These are phyloP conservation scores for Nothobranchius furzeri DNA, from an alignment of 2,113 vertebrate species.

Conservation along the genomic window DNA sequence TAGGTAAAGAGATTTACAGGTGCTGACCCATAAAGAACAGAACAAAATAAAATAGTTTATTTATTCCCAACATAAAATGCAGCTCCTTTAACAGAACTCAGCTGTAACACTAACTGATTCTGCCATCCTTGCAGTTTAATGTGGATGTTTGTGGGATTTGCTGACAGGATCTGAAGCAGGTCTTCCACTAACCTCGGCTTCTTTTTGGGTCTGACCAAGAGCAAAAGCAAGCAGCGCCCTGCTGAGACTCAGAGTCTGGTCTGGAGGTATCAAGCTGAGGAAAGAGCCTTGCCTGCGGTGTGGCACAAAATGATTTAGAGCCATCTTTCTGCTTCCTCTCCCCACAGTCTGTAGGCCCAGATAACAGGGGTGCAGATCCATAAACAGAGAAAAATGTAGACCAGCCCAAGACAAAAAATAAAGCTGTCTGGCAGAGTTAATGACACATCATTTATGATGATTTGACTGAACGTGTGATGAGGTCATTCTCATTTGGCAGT, in stretches of 20 bases:
- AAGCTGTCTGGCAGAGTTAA: conserved; percentile 57
- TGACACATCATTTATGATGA: conserved; percentile 62
- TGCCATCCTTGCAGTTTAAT: conserved; percentile 25
- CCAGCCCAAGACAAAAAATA: conserved; percentile 36
- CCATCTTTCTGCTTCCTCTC: conserved; percentile 73
- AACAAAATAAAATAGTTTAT: no score
- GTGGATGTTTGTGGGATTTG: conserved; percentile 42
- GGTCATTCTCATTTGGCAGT: conserved; percentile 60
- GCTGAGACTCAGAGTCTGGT: conserved; percentile 62
- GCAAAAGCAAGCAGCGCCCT: conserved; percentile 47
- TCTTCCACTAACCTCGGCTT: conserved; percentile 54
- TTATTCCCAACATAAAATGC: neutral
- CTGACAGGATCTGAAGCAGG: conserved; percentile 59
- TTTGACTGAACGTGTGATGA: conserved; percentile 59
- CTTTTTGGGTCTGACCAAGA: conserved; percentile 43
- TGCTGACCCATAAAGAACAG: neutral
- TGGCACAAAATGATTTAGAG: conserved; percentile 68
- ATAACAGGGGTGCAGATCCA: conserved; percentile 70
- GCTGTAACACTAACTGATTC: conserved; percentile 5
- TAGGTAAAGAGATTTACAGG: neutral
- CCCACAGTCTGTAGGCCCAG: conserved; percentile 68
- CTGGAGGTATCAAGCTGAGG: conserved; percentile 63
- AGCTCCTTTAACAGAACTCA: neutral
- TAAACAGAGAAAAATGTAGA: conserved; percentile 61
- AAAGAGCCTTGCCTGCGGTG: conserved; percentile 60